Evolutionary conservation across 2,888 invertebrate species (phyloP).

Genomic region (Andrena flavipes): DNA sequence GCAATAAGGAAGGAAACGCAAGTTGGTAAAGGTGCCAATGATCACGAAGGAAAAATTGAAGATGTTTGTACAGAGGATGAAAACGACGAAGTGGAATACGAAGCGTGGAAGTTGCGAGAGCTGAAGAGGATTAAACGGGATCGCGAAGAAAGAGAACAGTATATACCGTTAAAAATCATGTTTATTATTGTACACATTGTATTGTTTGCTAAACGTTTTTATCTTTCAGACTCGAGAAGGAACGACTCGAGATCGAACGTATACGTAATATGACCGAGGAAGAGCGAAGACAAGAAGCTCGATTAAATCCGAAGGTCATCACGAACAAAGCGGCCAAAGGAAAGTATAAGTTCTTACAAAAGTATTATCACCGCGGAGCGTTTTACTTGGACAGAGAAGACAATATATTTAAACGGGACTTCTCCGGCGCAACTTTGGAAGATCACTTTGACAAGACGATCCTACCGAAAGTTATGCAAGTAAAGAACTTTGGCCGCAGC

Average conservation of each 20-base stretch:
- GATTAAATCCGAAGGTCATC: constrained; percentile 95
- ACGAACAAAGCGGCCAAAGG: constrained; percentile 98
- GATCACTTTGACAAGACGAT: constrained; percentile 99
- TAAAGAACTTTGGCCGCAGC: constrained; percentile 99
- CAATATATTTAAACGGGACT: constrained; percentile 95
- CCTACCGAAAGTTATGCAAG: constrained; percentile 99
- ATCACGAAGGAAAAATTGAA: constrained; percentile 91
- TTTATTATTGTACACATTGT: constrained; percentile 69
- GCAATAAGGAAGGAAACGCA: constrained; percentile 93
- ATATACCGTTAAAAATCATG: constrained; percentile 83
- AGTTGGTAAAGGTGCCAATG: constrained; percentile 86
- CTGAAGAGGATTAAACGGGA: constrained; percentile 98
- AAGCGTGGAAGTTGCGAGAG: constrained; percentile 99
- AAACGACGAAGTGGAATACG: constrained; percentile 98
- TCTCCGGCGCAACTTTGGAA: constrained; percentile 97
- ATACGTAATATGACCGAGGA: constrained; percentile 98
- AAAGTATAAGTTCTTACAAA: constrained; percentile 99
- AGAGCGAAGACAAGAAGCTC: constrained; percentile 94
- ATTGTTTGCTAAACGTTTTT: not conserved
- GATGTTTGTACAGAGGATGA: constrained; percentile 97
- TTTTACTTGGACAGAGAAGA: constrained; percentile 98
- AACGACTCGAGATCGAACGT: constrained; percentile 94
- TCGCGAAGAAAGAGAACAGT: constrained; percentile 97
- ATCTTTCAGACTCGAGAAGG: constrained; percentile 91
- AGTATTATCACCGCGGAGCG: constrained; percentile 99